Percentiles rank a stretch among this genome's conserved stretches.
phyloP scores from a whole-genome alignment of 2,113 vertebrate species.

The Gadus macrocephalus region DNA sequence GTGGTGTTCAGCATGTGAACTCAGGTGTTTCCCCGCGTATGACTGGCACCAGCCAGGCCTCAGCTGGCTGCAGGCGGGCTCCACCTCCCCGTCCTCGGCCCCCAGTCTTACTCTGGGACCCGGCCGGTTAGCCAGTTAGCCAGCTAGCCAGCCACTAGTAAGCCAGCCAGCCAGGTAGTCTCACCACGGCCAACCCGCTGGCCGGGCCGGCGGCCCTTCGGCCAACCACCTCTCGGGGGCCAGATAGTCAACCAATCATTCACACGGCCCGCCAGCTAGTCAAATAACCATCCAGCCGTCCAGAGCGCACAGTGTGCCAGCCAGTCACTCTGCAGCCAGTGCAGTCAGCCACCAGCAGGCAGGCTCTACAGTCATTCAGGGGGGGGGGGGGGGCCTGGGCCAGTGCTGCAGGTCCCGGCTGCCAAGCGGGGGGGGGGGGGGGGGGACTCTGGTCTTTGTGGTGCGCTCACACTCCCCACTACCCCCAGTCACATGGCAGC shows the following conservation, averaged over 20 bases:
- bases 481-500: slow-evolving; percentile 54
- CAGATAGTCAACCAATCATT: slow-evolving; percentile 21
- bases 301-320: slow-evolving; percentile 24
- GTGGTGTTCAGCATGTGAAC: slow-evolving; percentile 51
- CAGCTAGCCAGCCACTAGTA: slow-evolving; percentile 42
- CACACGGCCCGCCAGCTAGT: slow-evolving; percentile 9
- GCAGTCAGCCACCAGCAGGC: neutral
- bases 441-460: slow-evolving; percentile 55
- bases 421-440: slow-evolving; percentile 49
- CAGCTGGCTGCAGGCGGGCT: slow-evolving; percentile 56
- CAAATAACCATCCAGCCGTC: slow-evolving; percentile 52
- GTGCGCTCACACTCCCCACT: slow-evolving; percentile 53
- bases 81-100: slow-evolving; percentile 18
- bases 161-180: slow-evolving; percentile 41
- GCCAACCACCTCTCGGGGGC: slow-evolving; percentile 26
- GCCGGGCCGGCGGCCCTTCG: slow-evolving; percentile 12
- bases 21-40: slow-evolving; percentile 10
- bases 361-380: neutral
- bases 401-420: slow-evolving; percentile 50
- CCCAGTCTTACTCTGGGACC: slow-evolving; percentile 28
- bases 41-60: no score
- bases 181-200: neutral
- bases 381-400: slow-evolving; percentile 24
- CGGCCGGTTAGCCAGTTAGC: slow-evolving; percentile 54
- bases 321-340: slow-evolving; percentile 23